A percentile compares a stretch with the other conserved stretches of the same genome.
These are phyloP conservation scores for Lottia scabra DNA, from an alignment of 2,888 invertebrate species.

Conservation along the genomic window DNA sequence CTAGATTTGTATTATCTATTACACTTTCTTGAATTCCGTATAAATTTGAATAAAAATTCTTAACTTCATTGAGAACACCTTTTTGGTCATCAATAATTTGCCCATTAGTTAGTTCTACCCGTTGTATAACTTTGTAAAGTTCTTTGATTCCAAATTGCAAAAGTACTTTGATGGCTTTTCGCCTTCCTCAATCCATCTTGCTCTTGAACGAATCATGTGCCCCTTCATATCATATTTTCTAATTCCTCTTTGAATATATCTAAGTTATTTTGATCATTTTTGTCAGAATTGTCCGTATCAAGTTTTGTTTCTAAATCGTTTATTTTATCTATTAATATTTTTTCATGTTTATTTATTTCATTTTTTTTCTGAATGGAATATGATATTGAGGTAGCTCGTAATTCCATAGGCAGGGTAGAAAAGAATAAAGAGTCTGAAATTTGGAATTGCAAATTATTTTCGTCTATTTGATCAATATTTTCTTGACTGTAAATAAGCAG, in stretches of 20 bases:
- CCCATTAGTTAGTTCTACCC: neutral
- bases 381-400: too few species aligned
- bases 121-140: neutral
- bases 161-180: neutral
- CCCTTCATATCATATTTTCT: neutral
- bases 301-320: neutral
- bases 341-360: neutral
- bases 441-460: neutral
- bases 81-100: neutral
- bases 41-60: neutral
- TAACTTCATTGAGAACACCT: neutral
- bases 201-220: neutral
- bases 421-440: neutral
- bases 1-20: neutral
- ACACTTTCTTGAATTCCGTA: neutral
- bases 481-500: neutral
- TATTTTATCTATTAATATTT: neutral
- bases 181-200: neutral
- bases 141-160: neutral
- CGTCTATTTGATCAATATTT: neutral
- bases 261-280: neutral
- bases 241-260: neutral
- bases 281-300: neutral
- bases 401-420: neutral
- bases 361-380: neutral